phyloP scores from a whole-genome alignment of 1,140 invertebrate genomes.

The Cyphomyrmex costatus region DNA sequence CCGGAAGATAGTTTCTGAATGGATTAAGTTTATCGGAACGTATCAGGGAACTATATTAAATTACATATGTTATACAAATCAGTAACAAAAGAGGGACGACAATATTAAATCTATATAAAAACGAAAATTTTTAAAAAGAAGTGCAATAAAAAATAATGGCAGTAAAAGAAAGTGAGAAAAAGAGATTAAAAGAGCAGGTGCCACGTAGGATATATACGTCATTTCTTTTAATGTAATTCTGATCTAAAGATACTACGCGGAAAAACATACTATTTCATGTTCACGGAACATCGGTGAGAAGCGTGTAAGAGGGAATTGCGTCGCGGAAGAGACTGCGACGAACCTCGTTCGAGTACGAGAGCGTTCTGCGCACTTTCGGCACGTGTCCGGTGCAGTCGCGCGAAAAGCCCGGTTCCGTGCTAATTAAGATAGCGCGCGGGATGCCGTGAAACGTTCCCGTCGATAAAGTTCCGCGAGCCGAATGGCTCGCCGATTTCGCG shows the following conservation, averaged over 20 bases:
- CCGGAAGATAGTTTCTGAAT: not conserved
- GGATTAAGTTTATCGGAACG: not conserved
- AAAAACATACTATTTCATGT: not conserved
- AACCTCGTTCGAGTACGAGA: not conserved
- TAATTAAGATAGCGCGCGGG: constrained; percentile 25
- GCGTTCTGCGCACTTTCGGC: not conserved
- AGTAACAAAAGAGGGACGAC: not conserved
- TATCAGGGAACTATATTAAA: not conserved
- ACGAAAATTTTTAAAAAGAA: not conserved
- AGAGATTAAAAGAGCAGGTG: not conserved
- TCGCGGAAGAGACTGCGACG: not conserved
- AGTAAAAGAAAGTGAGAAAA: not conserved
- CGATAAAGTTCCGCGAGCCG: constrained; percentile 31
- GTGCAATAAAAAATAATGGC: not conserved
- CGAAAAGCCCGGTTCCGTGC: constrained; percentile 54
- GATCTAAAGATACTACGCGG: not conserved
- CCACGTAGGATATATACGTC: not conserved
- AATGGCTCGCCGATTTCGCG: constrained; percentile 3
- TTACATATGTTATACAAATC: not conserved
- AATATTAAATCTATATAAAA: not conserved
- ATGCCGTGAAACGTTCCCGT: constrained; percentile 44
- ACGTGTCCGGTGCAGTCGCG: not conserved
- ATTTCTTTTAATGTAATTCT: not conserved
- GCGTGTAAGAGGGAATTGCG: too few species aligned
- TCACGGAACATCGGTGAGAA: not conserved